Base-by-base conservation (phyloP, 1,140 invertebrate genomes). In the Sipha flava region DNA sequence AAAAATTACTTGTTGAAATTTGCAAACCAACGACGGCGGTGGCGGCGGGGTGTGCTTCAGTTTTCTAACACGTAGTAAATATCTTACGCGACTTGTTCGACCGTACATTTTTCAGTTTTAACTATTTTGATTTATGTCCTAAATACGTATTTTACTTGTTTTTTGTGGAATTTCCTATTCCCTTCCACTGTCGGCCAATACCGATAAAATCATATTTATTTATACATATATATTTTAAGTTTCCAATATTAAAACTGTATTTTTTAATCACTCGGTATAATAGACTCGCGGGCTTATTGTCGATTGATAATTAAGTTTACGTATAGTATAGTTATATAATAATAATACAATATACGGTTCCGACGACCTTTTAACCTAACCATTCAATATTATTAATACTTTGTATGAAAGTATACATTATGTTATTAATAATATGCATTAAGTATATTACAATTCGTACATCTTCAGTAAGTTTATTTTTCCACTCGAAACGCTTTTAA, bases 1-100 rank as follows among this genome's bases (percentile, higher is more conserved):
- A 64, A n/a, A 66, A 43, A 66, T 66, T 21, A 43, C 64, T 43
- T 43, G 64, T 66, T 66, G 64, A 66, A 43, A 43, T 66, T 43
- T 37, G 21, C 37, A 23, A 18, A 43, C 14, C 64, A 64, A 31
- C 10, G 62, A n/a, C n/a, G n/a, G n/a, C n/a, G n/a, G n/a, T n/a
- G n/a, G n/a, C n/a, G n/a, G n/a, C n/a, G n/a, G n/a, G n/a, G n/a
- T n/a, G n/a, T n/a, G n/a, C n/a, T n/a, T n/a, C 62, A 14, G 62
- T 66, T 66, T 66, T 66, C 62, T 40, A 66, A 40, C 62, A 66
- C 62, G 12, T 66, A 10, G 62, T 66, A 40, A 66, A 66, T 14
- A 21, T 40, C 62, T 4, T 9, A 3, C 18, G 18, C 59, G 31
- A n/a, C n/a, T 14, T 6, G 31, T 18, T 2, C 10, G 34, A 23